Evolutionary conservation across 2,113 vertebrate species (phyloP).

Genomic region (Nyctibius bracteatus): DNA sequence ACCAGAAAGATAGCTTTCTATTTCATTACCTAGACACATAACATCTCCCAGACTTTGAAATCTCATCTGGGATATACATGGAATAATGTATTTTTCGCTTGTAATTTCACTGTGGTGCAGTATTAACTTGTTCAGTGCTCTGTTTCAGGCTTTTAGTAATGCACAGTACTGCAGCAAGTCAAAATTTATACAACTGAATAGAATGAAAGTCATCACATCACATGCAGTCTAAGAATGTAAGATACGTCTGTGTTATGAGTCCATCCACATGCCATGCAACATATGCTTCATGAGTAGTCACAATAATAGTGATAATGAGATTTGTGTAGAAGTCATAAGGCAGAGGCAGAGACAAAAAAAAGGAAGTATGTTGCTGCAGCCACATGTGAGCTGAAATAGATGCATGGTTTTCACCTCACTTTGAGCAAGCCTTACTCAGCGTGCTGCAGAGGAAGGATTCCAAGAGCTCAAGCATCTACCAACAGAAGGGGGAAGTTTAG

Average conservation of each 20-base stretch:
- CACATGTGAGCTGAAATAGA: background rate
- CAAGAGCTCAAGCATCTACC: background rate
- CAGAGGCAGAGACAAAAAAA: background rate
- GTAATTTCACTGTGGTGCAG: background rate
- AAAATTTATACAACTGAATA: background rate
- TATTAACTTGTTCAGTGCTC: background rate
- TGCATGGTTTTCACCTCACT: background rate
- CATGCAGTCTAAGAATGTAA: background rate
- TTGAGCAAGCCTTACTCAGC: background rate
- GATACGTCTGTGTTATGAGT: background rate
- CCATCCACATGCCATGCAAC: background rate
- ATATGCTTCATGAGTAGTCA: background rate
- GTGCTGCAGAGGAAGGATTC: background rate
- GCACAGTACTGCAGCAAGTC: background rate
- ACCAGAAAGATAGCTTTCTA: background rate
- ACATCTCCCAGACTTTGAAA: background rate
- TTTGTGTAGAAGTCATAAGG: background rate
- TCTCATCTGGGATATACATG: background rate
- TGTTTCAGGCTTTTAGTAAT: background rate
- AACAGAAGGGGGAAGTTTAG: background rate
- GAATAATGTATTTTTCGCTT: background rate
- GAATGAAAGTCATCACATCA: background rate
- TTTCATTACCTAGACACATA: background rate
- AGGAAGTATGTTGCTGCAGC: background rate
- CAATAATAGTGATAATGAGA: background rate